phyloP scores from a whole-genome alignment of 1,140 invertebrate species.

The Aphaenogaster floridana region DNA sequence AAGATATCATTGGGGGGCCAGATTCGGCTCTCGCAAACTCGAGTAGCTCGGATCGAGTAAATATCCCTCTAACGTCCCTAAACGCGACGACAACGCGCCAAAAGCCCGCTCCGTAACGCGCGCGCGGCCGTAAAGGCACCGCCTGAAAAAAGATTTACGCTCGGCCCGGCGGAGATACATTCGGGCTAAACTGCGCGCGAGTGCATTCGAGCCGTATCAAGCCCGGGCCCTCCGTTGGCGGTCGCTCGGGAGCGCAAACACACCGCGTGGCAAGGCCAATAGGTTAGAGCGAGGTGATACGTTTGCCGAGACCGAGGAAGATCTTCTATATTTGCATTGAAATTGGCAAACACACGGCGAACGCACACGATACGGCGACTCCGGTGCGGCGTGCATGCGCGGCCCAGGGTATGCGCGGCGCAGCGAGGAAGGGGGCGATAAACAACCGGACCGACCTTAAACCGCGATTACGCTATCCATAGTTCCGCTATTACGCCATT shows the following conservation, averaged over 20 bases:
- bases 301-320: slow-evolving; percentile 71
- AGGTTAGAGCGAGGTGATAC: slow-evolving; percentile 72
- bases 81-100: slow-evolving; percentile 44
- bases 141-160: slow-evolving; percentile 34
- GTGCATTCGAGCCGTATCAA: slow-evolving; percentile 49
- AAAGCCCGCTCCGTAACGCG: slow-evolving; percentile 19
- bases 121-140: slow-evolving; percentile 1
- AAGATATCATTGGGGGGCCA: background rate
- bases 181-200: slow-evolving; percentile 52
- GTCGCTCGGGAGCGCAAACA: slow-evolving; percentile 66
- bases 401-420: background rate
- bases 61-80: slow-evolving; percentile 33
- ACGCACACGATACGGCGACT: slow-evolving; percentile 50
- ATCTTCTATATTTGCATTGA: slow-evolving; percentile 80
- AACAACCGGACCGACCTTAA: slow-evolving; percentile 50
- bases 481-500: slow-evolving; percentile 41
- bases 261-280: slow-evolving; percentile 66
- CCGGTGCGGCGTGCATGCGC: background rate
- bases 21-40: background rate
- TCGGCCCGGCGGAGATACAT: slow-evolving; percentile 40
- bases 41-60: slow-evolving; percentile 32
- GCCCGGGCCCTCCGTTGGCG: slow-evolving; percentile 10
- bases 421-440: background rate
- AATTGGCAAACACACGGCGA: slow-evolving; percentile 79
- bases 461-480: slow-evolving; percentile 28